These are phyloP conservation scores for Chouioia cunea DNA, from an alignment of 2,888 invertebrate species.

Conservation along the genomic window DNA sequence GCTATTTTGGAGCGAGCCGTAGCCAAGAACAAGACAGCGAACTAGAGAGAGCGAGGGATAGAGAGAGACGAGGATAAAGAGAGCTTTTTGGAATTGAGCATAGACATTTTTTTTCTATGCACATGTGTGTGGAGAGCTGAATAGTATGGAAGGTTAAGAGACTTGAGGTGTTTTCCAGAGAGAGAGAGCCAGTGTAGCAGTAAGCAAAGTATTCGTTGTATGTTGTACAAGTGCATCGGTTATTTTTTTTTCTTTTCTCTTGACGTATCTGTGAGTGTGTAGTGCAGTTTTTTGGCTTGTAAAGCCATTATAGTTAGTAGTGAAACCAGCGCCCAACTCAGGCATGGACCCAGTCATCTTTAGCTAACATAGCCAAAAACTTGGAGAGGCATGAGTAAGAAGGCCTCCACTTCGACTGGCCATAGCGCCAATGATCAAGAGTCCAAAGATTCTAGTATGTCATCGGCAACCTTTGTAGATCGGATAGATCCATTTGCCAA, in stretches of 20 bases:
- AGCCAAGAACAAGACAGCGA: not conserved
- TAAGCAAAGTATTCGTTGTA: conserved; percentile 43
- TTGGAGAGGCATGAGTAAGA: conserved; percentile 40
- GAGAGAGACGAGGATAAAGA: no score
- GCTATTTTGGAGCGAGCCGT: not conserved
- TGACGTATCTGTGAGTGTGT: conserved; percentile 38
- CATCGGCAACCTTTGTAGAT: conserved; percentile 94
- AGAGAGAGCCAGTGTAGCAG: conserved; percentile 27
- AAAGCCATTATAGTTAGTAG: conserved; percentile 22
- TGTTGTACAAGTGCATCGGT: conserved; percentile 44
- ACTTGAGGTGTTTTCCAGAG: conserved; percentile 26
- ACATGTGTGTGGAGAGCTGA: no score
- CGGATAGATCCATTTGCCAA: conserved; percentile 99
- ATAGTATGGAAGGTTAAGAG: conserved; percentile 17
- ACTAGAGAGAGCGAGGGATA: not conserved
- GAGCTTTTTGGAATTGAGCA: conserved; percentile 1
- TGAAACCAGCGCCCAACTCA: conserved; percentile 28
- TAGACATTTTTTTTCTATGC: no score
- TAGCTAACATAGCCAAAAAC: conserved; percentile 47
- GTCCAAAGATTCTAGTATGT: conserved; percentile 64
- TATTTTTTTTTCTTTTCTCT: conserved; percentile 2
- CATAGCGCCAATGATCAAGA: conserved; percentile 57
- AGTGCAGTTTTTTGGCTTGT: conserved; percentile 31
- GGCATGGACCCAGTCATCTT: conserved; percentile 48
- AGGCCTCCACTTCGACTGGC: conserved; percentile 39